Evolutionary conservation across 1,140 invertebrate species (phyloP).

Genomic region (Callitettix versicolor): DNA sequence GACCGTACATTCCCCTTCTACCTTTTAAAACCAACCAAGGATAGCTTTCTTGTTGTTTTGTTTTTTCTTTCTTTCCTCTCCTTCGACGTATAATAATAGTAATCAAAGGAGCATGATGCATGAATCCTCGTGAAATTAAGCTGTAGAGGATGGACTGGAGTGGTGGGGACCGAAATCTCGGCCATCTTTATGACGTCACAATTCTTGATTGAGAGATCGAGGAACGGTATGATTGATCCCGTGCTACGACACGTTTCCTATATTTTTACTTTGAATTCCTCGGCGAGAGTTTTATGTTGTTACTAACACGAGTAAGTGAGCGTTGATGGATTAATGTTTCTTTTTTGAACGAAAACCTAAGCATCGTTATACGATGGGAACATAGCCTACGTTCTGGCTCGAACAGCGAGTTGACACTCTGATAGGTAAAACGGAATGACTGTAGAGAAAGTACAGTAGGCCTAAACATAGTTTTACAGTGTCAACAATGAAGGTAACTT

Average conservation of each 20-base stretch:
- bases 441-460: no score
- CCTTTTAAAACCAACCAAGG: neutral
- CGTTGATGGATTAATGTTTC: neutral
- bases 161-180: neutral
- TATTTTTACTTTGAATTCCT: neutral
- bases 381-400: no score
- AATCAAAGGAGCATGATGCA: conserved; percentile 19
- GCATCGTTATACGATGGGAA: no score
- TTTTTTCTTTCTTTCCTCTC: conserved; percentile 13
- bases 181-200: neutral
- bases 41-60: conserved; percentile 11
- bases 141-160: conserved; percentile 10
- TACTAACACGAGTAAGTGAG: neutral
- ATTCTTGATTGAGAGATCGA: neutral
- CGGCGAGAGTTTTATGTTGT: neutral
- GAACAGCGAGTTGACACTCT: no score
- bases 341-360: no score
- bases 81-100: conserved; percentile 17
- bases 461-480: no score
- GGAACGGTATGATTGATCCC: conserved; percentile 3
- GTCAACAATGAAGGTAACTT: no score
- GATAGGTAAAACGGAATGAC: no score
- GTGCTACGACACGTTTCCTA: neutral
- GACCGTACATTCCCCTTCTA: neutral
- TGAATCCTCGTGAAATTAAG: conserved; percentile 19